phyloP scores from a whole-genome alignment of 2,888 invertebrate genomes.

The Notodonta dromedarius region DNA sequence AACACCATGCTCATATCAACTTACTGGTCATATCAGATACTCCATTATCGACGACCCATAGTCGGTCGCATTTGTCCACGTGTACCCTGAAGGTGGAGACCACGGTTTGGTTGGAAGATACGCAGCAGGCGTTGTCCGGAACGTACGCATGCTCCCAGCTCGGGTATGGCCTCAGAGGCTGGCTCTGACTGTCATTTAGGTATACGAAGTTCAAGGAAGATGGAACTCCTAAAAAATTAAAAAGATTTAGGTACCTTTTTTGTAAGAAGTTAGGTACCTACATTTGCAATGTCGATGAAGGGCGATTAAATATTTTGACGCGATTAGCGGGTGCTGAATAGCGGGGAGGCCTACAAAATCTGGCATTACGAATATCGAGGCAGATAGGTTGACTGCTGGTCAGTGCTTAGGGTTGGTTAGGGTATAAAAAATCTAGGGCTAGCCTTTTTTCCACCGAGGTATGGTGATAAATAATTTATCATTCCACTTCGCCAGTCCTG shows the following conservation, averaged over 20 bases:
- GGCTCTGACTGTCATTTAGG: constrained; percentile 85
- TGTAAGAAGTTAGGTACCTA: too few species aligned
- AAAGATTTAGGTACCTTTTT: background rate
- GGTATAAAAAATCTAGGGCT: constrained; percentile 43
- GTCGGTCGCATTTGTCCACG: constrained; percentile 88
- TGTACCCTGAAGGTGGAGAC: constrained; percentile 88
- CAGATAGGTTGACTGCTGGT: background rate
- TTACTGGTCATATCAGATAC: constrained; percentile 87
- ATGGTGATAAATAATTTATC: constrained; percentile 87
- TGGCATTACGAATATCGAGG: too few species aligned
- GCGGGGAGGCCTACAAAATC: too few species aligned
- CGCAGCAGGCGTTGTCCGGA: constrained; percentile 59
- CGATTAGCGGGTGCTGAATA: too few species aligned
- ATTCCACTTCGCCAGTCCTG: constrained; percentile 88
- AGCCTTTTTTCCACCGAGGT: constrained; percentile 87
- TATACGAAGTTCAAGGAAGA: constrained; percentile 80
- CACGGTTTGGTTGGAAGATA: constrained; percentile 81
- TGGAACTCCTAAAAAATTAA: constrained; percentile 53
- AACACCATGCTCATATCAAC: constrained; percentile 12
- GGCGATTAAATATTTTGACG: too few species aligned
- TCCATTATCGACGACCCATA: constrained; percentile 92
- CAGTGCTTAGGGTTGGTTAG: background rate
- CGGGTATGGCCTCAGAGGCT: constrained; percentile 88
- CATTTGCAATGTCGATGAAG: too few species aligned
- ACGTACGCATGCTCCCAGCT: constrained; percentile 90